Evolutionary conservation across 2,888 invertebrate species (phyloP).

Genomic region (Malacosoma neustria): DNA sequence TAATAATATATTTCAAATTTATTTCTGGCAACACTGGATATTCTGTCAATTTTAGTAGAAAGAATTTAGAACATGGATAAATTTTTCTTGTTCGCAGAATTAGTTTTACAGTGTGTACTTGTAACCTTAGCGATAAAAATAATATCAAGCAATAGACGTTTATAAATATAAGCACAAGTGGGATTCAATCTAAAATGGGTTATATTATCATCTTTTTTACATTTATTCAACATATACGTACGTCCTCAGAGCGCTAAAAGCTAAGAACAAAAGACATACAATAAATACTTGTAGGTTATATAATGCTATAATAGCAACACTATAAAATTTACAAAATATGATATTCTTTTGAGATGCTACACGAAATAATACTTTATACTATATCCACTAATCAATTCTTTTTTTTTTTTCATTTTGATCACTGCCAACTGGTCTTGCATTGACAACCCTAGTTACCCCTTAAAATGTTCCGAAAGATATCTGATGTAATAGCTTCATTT

Average conservation of each 20-base stretch:
- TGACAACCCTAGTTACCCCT: too few species aligned
- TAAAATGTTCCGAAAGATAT: too few species aligned
- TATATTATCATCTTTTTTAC: constrained; percentile 14
- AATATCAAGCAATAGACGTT: not conserved
- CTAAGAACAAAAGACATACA: constrained; percentile 61
- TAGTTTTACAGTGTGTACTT: not conserved
- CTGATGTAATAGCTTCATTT: too few species aligned
- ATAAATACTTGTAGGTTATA: constrained; percentile 46
- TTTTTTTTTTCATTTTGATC: constrained; percentile 47
- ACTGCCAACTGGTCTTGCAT: constrained; percentile 29
- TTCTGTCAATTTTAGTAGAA: too few species aligned
- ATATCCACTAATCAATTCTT: constrained; percentile 69
- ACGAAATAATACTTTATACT: constrained; percentile 62
- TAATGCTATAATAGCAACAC: constrained; percentile 66
- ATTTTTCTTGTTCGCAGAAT: too few species aligned
- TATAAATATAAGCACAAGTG: not conserved
- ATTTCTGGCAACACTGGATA: too few species aligned
- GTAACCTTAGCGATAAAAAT: not conserved
- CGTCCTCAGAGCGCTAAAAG: constrained; percentile 69
- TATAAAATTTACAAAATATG: constrained; percentile 76
- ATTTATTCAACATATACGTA: constrained; percentile 40
- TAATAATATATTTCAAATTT: too few species aligned
- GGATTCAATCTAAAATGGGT: not conserved
- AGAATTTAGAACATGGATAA: too few species aligned
- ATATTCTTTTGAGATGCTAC: constrained; percentile 72